Evolutionary conservation across 1,140 invertebrate species (phyloP), one percentile per base, ranked within the genome.

Genomic region (Lepidurus packardi): DNA sequence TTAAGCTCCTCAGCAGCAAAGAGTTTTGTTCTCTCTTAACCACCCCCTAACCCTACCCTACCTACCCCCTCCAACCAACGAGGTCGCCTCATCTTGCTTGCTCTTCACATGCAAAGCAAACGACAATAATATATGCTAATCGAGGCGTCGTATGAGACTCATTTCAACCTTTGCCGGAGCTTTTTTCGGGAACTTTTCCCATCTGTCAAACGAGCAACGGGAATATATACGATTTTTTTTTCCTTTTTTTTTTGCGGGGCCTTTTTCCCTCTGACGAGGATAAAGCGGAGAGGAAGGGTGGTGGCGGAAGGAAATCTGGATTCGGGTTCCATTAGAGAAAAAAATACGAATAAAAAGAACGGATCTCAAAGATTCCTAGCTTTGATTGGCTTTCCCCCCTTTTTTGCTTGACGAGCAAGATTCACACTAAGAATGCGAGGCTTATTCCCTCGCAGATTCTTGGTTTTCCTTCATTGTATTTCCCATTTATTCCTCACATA

Each of bases 121-220:
- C 53, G 53, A 65, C 53, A 65, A 65, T 65, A 65, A 65, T 65
- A 65, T 65, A 65, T 65, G 53, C 53, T 65, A 65, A 65, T 65
- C 53, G 53, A 65, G 53, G 53, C 53, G 53, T 65, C 53, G 53
- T 65, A 65, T 65, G 53, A 65, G 53, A 65, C 53, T 65, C 53
- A 65, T 65, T 65, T 65, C 53, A 65, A 65, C 53, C 53, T 65
- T 65, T 13, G 53, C 21, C 53, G 53, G 21, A 65, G 53, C 53
- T 65, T 65, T 65, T 65, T 65, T 16, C 53, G 16, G 34, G 34
- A 34, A 7, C 21, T 65, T 65, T 65, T 65, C 13, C 53, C 53
- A 65, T 65, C 53, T 65, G 53, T 65, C 53, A 65, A 65, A 65
- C 53, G 16, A 21, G 21, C 16, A n/a, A 21, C 16, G 16, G 53